These are phyloP conservation scores for Willowsia nigromaculata DNA, from an alignment of 2,888 invertebrate species.

Conservation along the genomic window DNA sequence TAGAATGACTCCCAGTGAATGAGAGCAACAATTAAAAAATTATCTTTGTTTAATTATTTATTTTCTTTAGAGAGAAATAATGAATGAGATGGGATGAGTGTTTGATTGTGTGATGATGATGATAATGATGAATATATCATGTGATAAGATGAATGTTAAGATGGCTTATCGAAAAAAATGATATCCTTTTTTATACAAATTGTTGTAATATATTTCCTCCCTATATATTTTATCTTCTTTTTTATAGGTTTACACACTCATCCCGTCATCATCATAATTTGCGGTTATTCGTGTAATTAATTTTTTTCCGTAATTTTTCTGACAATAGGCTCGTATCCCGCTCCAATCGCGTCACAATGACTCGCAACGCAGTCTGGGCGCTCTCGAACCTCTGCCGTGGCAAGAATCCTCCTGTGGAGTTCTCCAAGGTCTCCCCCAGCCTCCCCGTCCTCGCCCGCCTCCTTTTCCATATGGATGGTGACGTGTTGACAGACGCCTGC, in stretches of 20 bases:
- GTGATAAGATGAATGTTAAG: too few relatives aligned
- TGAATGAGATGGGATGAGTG: conserved; percentile 41
- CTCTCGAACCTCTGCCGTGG: conserved; percentile 98
- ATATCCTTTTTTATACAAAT: too few relatives aligned
- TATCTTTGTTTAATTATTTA: background rate
- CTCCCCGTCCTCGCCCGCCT: conserved; percentile 93
- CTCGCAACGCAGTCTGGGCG: conserved; percentile 98
- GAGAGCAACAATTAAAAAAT: background rate
- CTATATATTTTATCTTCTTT: background rate
- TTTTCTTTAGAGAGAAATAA: background rate
- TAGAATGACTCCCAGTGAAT: background rate
- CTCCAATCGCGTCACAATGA: conserved; percentile 91
- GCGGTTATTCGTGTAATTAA: too few relatives aligned
- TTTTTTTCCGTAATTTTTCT: conserved; percentile 5
- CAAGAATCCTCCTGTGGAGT: conserved; percentile 97
- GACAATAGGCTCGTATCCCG: conserved; percentile 88
- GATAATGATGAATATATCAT: too few relatives aligned
- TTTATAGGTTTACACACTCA: conserved; percentile 14
- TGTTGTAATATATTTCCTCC: background rate
- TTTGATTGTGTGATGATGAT: background rate
- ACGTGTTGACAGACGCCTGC: conserved; percentile 94
- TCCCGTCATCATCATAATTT: conserved; percentile 6
- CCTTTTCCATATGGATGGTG: conserved; percentile 92
- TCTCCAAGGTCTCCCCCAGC: conserved; percentile 89
- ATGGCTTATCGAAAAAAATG: too few relatives aligned